phyloP scores from a whole-genome alignment of 2,797 vertebrate species.

The Microctenopoma lineatum region DNA sequence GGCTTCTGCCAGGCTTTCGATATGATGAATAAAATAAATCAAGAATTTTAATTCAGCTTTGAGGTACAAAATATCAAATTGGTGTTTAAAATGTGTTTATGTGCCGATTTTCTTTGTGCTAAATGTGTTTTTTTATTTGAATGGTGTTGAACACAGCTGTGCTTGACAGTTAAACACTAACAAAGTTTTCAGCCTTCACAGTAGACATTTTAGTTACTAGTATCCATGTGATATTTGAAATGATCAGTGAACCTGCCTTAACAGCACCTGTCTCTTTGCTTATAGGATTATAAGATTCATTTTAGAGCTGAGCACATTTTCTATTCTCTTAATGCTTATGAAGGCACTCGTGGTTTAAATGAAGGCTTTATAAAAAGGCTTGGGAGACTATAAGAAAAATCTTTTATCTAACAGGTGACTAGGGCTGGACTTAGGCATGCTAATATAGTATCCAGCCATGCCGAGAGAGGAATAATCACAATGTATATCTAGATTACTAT shows the following conservation, averaged over 20 bases:
- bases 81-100: constrained; percentile 56
- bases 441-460: not conserved
- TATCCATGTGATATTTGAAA: constrained; percentile 1
- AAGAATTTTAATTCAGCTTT: constrained; percentile 73
- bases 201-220: not conserved
- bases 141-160: not conserved
- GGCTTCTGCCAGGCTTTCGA: constrained; percentile 74
- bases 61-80: constrained; percentile 61
- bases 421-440: too few species aligned
- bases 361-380: not conserved
- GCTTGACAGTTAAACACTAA: constrained; percentile 23
- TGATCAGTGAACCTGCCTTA: not conserved
- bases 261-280: too few species aligned
- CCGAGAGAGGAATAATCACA: not conserved
- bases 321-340: not conserved
- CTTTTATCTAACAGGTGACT: not conserved
- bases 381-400: not conserved
- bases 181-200: constrained; percentile 7
- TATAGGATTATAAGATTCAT: not conserved
- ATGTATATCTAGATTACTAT: not conserved
- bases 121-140: constrained; percentile 6
- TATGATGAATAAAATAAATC: constrained; percentile 77
- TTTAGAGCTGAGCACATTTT: not conserved
- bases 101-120: constrained; percentile 29
- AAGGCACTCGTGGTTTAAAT: not conserved